Percentiles rank a stretch among this genome's conserved stretches.
Evolutionary conservation across 2,113 vertebrate genomes (phyloP).

Genomic region (Pomatorhinus ruficollis): DNA sequence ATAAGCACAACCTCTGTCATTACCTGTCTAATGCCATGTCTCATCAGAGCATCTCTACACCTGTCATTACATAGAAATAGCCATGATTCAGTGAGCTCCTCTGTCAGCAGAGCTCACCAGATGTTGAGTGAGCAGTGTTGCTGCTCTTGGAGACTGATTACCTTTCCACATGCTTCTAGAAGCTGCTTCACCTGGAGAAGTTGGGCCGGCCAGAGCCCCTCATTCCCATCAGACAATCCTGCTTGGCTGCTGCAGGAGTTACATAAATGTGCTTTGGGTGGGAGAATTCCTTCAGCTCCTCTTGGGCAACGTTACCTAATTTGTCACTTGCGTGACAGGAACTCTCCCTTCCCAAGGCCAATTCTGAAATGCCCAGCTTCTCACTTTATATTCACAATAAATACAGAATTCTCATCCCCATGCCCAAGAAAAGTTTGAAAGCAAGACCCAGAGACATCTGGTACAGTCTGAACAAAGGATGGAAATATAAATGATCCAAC

Average conservation of each 20-base stretch:
- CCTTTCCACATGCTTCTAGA: neutral
- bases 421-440: neutral
- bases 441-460: neutral
- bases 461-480: neutral
- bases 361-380: neutral
- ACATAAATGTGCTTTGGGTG: neutral
- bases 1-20: neutral
- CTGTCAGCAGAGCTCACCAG: neutral
- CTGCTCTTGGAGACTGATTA: neutral
- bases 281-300: neutral
- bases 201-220: neutral
- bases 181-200: neutral
- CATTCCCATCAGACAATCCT: neutral
- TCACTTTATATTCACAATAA: neutral
- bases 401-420: neutral
- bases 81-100: neutral
- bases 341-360: neutral
- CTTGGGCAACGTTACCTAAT: accelerated
- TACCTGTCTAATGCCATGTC: neutral
- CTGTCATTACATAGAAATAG: neutral
- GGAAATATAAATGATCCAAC: neutral
- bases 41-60: neutral
- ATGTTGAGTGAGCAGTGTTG: neutral
- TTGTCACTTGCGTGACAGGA: neutral
- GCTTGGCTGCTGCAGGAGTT: neutral